phyloP scores from a whole-genome alignment of 2,113 vertebrate species.

The Pycnonotus jocosus region DNA sequence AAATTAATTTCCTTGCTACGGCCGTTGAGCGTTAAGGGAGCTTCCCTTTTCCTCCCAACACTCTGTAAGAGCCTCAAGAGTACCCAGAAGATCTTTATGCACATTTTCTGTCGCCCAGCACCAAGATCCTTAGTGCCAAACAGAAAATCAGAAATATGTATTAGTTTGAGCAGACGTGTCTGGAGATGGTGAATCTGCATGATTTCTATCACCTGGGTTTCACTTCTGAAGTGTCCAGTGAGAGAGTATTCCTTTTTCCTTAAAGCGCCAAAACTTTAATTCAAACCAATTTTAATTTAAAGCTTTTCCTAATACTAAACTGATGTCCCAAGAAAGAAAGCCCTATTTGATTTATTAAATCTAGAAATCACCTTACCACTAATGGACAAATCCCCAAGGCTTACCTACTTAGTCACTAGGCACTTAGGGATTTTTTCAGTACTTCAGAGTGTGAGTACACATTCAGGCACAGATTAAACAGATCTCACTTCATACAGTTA shows the following conservation, averaged over 20 bases:
- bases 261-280: neutral
- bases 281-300: neutral
- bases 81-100: neutral
- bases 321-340: neutral
- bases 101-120: neutral
- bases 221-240: neutral
- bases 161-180: neutral
- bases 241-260: neutral
- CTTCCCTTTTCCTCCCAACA: neutral
- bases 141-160: neutral
- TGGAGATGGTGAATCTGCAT: neutral
- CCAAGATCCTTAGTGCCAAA: neutral
- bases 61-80: neutral
- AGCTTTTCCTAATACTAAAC: neutral
- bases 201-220: neutral
- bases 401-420: neutral
- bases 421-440: neutral
- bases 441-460: neutral
- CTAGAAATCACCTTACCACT: neutral
- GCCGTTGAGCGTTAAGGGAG: neutral
- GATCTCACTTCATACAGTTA: neutral
- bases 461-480: neutral
- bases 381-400: neutral
- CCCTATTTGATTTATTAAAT: neutral
- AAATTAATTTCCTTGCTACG: constrained; percentile 5